Conservation (phyloP, 2,888 invertebrate species). For the Amphipyra tragopoginis region DNA sequence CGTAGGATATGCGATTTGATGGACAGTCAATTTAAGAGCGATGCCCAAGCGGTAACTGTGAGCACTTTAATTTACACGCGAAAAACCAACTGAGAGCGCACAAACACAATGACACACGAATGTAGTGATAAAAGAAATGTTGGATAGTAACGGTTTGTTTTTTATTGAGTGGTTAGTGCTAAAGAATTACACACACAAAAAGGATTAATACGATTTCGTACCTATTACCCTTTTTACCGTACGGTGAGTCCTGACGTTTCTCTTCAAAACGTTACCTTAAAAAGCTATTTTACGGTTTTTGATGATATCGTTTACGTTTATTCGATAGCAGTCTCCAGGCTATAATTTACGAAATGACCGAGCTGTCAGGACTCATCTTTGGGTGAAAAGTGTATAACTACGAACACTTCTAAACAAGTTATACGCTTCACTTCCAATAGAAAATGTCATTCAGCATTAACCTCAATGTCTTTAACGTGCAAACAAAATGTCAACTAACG, state of each 20-base stretch:
- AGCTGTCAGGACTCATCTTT: too few relatives aligned
- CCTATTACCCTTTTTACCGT: too few relatives aligned
- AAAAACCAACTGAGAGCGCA: slow-evolving; percentile 22
- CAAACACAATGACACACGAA: slow-evolving; percentile 19
- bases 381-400: slow-evolving; percentile 7
- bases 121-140: slow-evolving; percentile 14
- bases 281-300: too few relatives aligned
- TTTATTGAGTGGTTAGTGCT: slow-evolving; percentile 28
- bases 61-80: slow-evolving; percentile 70
- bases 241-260: too few relatives aligned
- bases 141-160: slow-evolving; percentile 1
- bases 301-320: too few relatives aligned
- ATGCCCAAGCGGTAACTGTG: slow-evolving; percentile 53
- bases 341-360: too few relatives aligned
- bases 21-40: slow-evolving; percentile 77
- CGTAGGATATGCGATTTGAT: slow-evolving; percentile 70
- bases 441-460: slow-evolving; percentile 31
- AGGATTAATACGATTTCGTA: slow-evolving; percentile 16
- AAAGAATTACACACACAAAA: not conserved
- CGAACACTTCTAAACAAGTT: slow-evolving; percentile 4
- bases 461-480: slow-evolving; percentile 32
- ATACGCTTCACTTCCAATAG: slow-evolving; percentile 13
- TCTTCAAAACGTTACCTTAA: too few relatives aligned
- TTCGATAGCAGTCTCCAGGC: too few relatives aligned
- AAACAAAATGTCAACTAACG: slow-evolving; percentile 27